phyloP scores from a whole-genome alignment of 2,888 invertebrate genomes.

The Eugnorisma glareosa region DNA sequence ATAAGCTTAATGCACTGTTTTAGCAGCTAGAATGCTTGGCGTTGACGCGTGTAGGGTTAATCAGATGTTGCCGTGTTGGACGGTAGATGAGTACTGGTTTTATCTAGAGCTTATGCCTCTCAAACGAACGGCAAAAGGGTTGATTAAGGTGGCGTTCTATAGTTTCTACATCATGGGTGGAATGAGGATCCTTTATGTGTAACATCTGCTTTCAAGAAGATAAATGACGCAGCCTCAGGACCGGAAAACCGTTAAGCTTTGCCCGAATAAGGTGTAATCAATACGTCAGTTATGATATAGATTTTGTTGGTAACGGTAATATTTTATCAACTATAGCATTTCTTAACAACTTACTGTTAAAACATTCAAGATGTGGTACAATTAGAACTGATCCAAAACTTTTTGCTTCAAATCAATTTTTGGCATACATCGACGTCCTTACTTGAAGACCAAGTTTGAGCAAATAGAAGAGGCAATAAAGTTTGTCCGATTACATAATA shows the following conservation, averaged over 20 bases:
- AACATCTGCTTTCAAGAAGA: not conserved
- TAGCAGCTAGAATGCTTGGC: constrained; percentile 1
- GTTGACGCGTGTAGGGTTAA: constrained; percentile 1
- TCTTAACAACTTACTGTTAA: not conserved
- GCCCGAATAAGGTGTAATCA: not conserved
- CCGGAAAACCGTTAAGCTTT: not conserved
- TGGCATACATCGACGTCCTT: not conserved
- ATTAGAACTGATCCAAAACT: not conserved
- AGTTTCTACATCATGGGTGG: not conserved
- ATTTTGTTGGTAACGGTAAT: not conserved
- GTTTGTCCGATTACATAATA: constrained; percentile 20
- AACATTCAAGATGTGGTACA: not conserved
- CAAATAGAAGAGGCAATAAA: not conserved
- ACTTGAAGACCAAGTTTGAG: not conserved
- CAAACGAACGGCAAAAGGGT: too few relatives aligned
- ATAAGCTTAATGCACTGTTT: constrained; percentile 25
- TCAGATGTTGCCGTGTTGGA: constrained; percentile 1
- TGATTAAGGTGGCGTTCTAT: not conserved
- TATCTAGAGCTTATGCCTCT: not conserved
- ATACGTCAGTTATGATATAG: not conserved
- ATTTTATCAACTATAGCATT: not conserved
- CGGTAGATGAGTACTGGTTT: not conserved
- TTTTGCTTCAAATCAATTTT: not conserved
- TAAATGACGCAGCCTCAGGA: not conserved
- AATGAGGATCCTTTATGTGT: not conserved